These are phyloP conservation scores for Eustalomyia histrio DNA, from an alignment of 2,888 invertebrate genomes.

Conservation along the genomic window DNA sequence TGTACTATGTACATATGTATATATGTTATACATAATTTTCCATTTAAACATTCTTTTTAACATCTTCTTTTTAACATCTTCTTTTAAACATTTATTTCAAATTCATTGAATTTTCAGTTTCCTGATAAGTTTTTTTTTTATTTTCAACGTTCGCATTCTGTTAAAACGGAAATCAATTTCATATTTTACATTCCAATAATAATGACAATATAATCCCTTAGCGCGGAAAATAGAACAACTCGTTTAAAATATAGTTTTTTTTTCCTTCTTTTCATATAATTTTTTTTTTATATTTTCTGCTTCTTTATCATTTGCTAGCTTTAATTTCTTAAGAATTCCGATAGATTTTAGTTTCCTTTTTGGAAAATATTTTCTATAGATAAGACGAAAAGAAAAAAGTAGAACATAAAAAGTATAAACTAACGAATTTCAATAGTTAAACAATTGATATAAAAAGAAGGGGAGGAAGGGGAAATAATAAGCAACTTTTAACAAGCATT, in stretches of 20 bases:
- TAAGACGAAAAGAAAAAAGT: conserved; percentile 16
- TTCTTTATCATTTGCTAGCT: not conserved
- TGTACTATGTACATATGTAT: no score
- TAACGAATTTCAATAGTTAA: conserved; percentile 31
- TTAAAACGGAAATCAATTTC: conserved; percentile 53
- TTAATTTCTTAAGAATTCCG: conserved; percentile 31
- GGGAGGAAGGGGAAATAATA: no score
- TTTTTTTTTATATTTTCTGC: not conserved
- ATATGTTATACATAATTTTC: no score
- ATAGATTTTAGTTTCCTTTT: conserved; percentile 19
- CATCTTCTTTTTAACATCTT: not conserved
- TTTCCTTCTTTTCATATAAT: not conserved
- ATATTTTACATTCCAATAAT: conserved; percentile 52
- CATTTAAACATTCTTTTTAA: not conserved
- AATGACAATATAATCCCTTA: conserved; percentile 51
- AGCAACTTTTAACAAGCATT: not conserved
- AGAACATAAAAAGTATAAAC: conserved; percentile 38
- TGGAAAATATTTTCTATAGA: conserved; percentile 11
- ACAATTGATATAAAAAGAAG: not conserved
- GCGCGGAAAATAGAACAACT: conserved; percentile 47
- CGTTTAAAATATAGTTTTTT: conserved; percentile 1
- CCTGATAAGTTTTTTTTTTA: not conserved
- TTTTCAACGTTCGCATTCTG: conserved; percentile 1
- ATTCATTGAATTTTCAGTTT: not conserved
- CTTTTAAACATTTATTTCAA: not conserved